Base-by-base conservation (phyloP, 2,797 vertebrate species). In the Lepilemur septentrionalis region DNA sequence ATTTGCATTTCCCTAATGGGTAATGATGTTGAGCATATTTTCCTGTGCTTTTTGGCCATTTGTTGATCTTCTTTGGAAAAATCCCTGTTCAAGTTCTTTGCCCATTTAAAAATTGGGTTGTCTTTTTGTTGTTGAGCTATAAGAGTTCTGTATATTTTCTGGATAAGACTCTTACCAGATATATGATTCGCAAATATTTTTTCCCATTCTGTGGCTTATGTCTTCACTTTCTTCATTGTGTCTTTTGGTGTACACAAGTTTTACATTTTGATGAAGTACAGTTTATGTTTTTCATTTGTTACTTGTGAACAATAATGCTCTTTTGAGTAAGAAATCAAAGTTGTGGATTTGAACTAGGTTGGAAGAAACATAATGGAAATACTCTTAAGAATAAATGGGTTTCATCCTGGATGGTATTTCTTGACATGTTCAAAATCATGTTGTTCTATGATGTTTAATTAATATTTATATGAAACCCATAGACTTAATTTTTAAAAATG, bases 341-440 rank as follows among this genome's bases (percentile, higher is more conserved):
- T 43, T 67, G 30, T 91, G 30, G 63, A 59, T 93, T 96, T 93
- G 78, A 73, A 15, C 18, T 90, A 91, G 76, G 30, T 91, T 93
- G 32, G n/a, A 89, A 94, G 38, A 95, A 75, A 61, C 61, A 28
- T 88, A 90, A 85, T 55, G 63, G 35, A 30, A 83, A 0, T 86
- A 43, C 28, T 70, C 17, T n/a, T 93, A 93, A 32, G 25, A 93
- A 95, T 67, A 95, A 80, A 46, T 73, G 30, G 52, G 28, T 69
- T 76, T 94, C 55, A 61, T 94, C 70, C 14, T 91, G 38, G 41
- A 13, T 72, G 85, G 3, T 91, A 32, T 91, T 63, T 93, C 52
- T 86, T 96, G 30, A 92, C 9, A 14, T 84, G 35, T 73, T 96
- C 35, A 89, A 94, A 90, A 86, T 82, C 85, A 81, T 79, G 23